These are phyloP conservation scores for Sitta europaea DNA, from an alignment of 2,113 vertebrate genomes.

Conservation along the genomic window DNA sequence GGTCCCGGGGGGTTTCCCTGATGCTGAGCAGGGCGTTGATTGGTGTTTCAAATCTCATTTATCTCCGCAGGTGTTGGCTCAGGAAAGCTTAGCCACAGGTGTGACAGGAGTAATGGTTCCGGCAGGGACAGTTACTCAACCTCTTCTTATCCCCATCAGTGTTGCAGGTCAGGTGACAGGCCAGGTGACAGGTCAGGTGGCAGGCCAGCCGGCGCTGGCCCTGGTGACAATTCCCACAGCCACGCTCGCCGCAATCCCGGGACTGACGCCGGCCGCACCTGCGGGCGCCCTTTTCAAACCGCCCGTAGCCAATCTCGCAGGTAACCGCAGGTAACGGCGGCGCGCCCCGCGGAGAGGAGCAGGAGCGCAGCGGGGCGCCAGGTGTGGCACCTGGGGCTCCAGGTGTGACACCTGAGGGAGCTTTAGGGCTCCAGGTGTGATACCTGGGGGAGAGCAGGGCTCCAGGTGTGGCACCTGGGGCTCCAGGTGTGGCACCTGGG, in stretches of 20 bases:
- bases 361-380: too few relatives aligned
- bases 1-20: constrained; percentile 9
- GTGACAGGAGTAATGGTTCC: constrained; percentile 97
- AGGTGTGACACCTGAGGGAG: too few relatives aligned
- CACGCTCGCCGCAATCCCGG: constrained; percentile 87
- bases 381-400: neutral
- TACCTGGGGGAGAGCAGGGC: too few relatives aligned
- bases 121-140: constrained; percentile 90
- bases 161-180: constrained; percentile 90
- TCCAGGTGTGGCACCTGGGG: neutral
- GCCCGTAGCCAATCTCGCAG: constrained; percentile 51
- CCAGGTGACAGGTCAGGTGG: constrained; percentile 88
- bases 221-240: constrained; percentile 92
- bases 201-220: constrained; percentile 89
- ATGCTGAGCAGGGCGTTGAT: constrained; percentile 73
- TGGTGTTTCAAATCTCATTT: constrained; percentile 78
- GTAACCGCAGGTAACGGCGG: neutral
- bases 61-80: constrained; percentile 90
- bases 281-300: constrained; percentile 89
- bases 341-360: neutral
- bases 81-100: constrained; percentile 93
- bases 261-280: constrained; percentile 80
- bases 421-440: neutral
- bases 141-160: constrained; percentile 94
- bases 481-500: neutral